Percentiles rank a stretch among this genome's conserved stretches.
Evolutionary conservation across 2,113 vertebrate genomes (phyloP).

Genomic region (Nothobranchius kuhntae): DNA sequence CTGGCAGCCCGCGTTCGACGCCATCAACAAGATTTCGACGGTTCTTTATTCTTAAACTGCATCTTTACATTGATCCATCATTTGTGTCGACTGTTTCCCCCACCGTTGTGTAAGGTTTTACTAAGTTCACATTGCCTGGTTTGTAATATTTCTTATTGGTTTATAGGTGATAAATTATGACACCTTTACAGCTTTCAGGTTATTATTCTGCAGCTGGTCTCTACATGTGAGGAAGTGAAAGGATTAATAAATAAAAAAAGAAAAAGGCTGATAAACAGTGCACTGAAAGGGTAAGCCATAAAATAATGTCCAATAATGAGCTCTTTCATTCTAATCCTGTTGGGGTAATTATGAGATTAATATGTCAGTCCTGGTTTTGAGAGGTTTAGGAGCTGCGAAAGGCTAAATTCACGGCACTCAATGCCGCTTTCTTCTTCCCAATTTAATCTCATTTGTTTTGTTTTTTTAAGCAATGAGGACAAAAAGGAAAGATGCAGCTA

Average conservation of each 20-base stretch:
- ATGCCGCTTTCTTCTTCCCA: constrained; percentile 48
- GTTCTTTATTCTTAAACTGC: background rate
- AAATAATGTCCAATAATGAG: constrained; percentile 76
- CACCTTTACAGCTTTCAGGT: constrained; percentile 16
- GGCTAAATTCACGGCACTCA: constrained; percentile 56
- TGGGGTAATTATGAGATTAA: constrained; percentile 75
- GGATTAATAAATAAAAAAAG: constrained; percentile 25
- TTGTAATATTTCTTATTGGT: background rate
- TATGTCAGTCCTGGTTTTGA: constrained; percentile 72
- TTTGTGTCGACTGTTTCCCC: background rate
- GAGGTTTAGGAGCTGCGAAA: constrained; percentile 55
- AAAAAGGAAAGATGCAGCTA: constrained; percentile 54
- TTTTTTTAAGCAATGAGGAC: background rate
- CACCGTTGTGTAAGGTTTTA: background rate
- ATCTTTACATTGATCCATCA: no score
- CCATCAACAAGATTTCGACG: background rate
- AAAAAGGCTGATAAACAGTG: constrained; percentile 44
- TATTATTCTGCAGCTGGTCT: constrained; percentile 15
- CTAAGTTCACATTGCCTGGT: background rate
- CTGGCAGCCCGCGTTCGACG: background rate
- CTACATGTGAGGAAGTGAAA: constrained; percentile 18
- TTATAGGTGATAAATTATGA: background rate
- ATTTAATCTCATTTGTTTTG: constrained; percentile 65
- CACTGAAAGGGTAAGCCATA: constrained; percentile 56
- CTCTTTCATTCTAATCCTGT: constrained; percentile 71